Percentiles rank a stretch among this genome's conserved stretches.
Evolutionary conservation across 30 jellyfish, hydroid and myxozoan species (phyloP).

Genomic region (Catostylus mosaicus): DNA sequence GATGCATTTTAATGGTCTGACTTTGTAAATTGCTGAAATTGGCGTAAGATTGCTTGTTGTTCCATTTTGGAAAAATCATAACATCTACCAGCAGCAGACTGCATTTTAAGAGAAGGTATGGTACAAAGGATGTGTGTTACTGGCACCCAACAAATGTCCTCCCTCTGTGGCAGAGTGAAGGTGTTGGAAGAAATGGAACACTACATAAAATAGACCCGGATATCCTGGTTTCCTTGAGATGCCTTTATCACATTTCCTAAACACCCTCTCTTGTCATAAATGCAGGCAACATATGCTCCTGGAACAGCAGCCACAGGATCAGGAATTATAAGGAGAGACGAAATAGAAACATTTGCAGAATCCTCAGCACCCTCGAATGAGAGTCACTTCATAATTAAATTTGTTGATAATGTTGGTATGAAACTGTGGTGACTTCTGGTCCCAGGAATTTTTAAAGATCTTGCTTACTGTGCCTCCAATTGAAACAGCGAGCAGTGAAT

Average conservation of each 20-base stretch:
- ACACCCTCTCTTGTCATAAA: slow-evolving; percentile 24
- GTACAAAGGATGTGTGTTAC: slow-evolving; percentile 11
- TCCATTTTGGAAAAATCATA: not conserved
- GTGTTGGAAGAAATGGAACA: slow-evolving; percentile 9
- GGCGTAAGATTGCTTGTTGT: not conserved
- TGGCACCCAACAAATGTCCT: slow-evolving; percentile 31
- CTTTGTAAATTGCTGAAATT: not conserved
- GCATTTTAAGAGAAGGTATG: not conserved
- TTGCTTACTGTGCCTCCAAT: slow-evolving; percentile 26
- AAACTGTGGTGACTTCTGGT: slow-evolving; percentile 60
- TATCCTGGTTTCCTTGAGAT: slow-evolving; percentile 40
- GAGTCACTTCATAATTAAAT: slow-evolving; percentile 46
- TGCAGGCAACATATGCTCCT: slow-evolving; percentile 62
- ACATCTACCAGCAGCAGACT: slow-evolving; percentile 24
- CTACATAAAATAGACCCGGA: slow-evolving; percentile 51
- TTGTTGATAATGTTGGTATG: slow-evolving; percentile 12
- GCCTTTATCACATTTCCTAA: slow-evolving; percentile 14
- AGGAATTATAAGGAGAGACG: not conserved
- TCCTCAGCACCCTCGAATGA: slow-evolving; percentile 36
- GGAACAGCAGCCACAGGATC: slow-evolving; percentile 28
- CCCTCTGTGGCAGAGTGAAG: slow-evolving; percentile 25
- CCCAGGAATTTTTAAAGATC: slow-evolving; percentile 52
- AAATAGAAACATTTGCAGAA: slow-evolving; percentile 16
- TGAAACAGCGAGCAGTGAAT: not conserved
- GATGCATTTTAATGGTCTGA: not conserved